Conservation (phyloP, 2,113 vertebrate species). For the Sphaerodactylus townsendi region DNA sequence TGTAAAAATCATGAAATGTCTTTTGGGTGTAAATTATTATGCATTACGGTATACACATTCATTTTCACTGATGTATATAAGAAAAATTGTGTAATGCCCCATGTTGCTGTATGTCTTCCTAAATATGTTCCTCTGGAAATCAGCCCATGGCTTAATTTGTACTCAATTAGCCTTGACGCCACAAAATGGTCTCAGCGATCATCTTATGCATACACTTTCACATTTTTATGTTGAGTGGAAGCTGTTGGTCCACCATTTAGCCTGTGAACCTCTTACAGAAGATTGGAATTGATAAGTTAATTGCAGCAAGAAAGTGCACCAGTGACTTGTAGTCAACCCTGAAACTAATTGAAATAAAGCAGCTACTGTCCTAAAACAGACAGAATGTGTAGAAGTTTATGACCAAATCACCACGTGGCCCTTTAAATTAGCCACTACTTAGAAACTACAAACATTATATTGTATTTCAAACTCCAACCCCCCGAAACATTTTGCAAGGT, state of each 20-base stretch:
- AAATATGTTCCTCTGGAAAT: background rate
- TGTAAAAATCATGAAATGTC: background rate
- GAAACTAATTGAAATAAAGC: slow-evolving; percentile 15
- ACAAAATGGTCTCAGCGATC: background rate
- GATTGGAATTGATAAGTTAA: slow-evolving; percentile 28
- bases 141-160: slow-evolving; percentile 3
- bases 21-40: background rate
- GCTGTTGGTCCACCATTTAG: slow-evolving; percentile 1
- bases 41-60: background rate
- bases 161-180: background rate
- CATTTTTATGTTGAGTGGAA: slow-evolving; percentile 10
- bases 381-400: background rate
- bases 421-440: background rate
- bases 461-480: background rate
- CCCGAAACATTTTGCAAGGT: background rate
- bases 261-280: slow-evolving; percentile 22
- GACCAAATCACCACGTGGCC: background rate
- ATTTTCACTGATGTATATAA: background rate
- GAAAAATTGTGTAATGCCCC: background rate
- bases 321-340: slow-evolving; percentile 1
- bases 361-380: background rate
- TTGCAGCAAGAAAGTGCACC: slow-evolving; percentile 1
- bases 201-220: background rate
- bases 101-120: background rate
- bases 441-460: background rate